phyloP scores from a whole-genome alignment of 1,140 invertebrate species.

The Mycetomoellerius zeteki region DNA sequence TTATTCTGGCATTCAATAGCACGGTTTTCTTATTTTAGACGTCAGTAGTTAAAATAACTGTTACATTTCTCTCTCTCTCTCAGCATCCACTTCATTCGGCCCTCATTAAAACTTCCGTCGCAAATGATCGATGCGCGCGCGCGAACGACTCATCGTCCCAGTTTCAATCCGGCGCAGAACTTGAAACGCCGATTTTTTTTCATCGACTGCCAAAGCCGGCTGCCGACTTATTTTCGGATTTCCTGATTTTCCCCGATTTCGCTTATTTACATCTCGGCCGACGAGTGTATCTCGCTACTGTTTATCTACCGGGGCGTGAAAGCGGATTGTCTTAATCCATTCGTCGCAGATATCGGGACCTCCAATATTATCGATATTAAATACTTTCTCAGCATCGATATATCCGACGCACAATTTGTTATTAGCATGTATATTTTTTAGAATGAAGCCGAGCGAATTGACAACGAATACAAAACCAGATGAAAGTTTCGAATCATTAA shows the following conservation, averaged over 20 bases:
- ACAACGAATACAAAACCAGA: not conserved
- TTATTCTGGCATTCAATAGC: slow-evolving; percentile 35
- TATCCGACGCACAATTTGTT: not conserved
- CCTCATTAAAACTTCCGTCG: slow-evolving; percentile 50
- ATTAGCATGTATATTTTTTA: not conserved
- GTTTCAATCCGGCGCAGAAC: slow-evolving; percentile 24
- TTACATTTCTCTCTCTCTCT: no score
- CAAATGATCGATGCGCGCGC: slow-evolving; percentile 21
- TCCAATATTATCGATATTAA: slow-evolving; percentile 50
- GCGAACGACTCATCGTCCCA: slow-evolving; percentile 8
- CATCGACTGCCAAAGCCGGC: not conserved
- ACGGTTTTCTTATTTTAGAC: slow-evolving; percentile 33
- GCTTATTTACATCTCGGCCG: slow-evolving; percentile 51
- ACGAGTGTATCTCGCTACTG: not conserved
- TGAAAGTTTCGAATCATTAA: no score
- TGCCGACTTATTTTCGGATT: slow-evolving; percentile 30
- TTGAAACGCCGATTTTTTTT: slow-evolving; percentile 9
- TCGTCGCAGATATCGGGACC: slow-evolving; percentile 35
- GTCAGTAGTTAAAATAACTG: not conserved
- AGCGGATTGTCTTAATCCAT: slow-evolving; percentile 57
- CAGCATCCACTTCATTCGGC: slow-evolving; percentile 28
- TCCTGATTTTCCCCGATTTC: slow-evolving; percentile 26
- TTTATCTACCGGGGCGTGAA: slow-evolving; percentile 27
- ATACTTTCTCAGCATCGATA: not conserved
- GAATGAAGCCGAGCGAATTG: not conserved